These are phyloP conservation scores for Popillia japonica DNA, from an alignment of 1,140 invertebrate species.

Conservation along the genomic window DNA sequence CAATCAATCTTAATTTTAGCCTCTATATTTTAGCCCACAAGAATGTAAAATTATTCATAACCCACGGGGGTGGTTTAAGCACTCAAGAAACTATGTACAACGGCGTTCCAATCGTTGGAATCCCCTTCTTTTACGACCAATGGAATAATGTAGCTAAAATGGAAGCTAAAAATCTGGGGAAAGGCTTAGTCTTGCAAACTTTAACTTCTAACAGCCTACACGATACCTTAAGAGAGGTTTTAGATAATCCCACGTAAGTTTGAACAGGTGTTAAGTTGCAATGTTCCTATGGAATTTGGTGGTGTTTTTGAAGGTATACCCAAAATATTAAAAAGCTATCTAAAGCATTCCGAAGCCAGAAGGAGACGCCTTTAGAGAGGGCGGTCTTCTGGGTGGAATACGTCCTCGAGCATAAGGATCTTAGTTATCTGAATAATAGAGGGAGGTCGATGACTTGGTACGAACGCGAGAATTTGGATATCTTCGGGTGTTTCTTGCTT, in stretches of 20 bases:
- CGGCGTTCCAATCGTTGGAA: conserved; percentile 61
- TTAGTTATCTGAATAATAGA: background rate
- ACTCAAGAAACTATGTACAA: conserved; percentile 62
- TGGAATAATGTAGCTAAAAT: conserved; percentile 45
- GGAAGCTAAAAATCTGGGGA: conserved; percentile 40
- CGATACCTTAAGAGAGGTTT: background rate
- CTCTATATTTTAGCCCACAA: conserved; percentile 54
- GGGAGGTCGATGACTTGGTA: background rate
- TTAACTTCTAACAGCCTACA: conserved; percentile 45
- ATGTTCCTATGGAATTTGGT: background rate
- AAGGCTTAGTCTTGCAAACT: conserved; percentile 43
- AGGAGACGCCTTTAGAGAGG: conserved; percentile 22
- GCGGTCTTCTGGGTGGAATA: conserved; percentile 38
- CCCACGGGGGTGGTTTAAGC: conserved; percentile 62
- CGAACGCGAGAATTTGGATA: background rate
- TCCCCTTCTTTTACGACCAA: conserved; percentile 63
- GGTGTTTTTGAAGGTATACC: background rate
- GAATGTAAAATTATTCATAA: conserved; percentile 59
- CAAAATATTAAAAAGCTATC: background rate
- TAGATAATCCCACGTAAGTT: conserved; percentile 17
- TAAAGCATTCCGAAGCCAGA: background rate
- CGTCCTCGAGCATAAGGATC: conserved; percentile 20
- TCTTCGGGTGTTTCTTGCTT: background rate
- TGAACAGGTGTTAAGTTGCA: background rate
- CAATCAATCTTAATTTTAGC: conserved; percentile 11